These are phyloP conservation scores for Dendrocincla fuliginosa DNA, from an alignment of 2,797 vertebrate genomes.

Conservation along the genomic window DNA sequence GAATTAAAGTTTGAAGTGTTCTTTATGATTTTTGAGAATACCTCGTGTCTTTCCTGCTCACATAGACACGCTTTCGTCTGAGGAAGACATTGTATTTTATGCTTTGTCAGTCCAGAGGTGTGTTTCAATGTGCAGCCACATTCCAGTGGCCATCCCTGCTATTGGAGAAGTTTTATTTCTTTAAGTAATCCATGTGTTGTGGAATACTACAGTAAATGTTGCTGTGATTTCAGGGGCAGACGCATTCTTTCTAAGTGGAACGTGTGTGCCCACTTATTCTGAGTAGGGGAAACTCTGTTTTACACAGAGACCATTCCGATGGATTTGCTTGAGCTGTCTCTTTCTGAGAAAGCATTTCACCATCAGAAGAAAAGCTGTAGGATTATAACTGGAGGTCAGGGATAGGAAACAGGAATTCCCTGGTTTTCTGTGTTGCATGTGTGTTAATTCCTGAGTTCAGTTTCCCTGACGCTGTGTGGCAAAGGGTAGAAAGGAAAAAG, in stretches of 20 bases:
- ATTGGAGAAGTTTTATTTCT: background rate
- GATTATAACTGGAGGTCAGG: background rate
- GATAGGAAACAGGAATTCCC: background rate
- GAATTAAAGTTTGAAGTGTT: background rate
- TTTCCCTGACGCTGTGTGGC: background rate
- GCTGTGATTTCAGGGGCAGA: background rate
- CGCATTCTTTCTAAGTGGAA: background rate
- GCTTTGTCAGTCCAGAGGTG: background rate
- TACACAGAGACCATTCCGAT: background rate
- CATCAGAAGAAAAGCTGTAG: background rate
- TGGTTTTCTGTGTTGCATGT: background rate
- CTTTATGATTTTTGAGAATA: background rate
- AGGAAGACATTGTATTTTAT: no score
- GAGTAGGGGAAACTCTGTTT: background rate
- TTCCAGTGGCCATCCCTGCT: background rate
- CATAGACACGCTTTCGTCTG: accelerated
- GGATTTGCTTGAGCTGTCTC: background rate
- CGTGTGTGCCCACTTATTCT: background rate
- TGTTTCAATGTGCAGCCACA: background rate
- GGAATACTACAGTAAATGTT: background rate
- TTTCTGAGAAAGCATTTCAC: background rate
- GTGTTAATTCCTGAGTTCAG: background rate
- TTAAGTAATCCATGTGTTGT: background rate
- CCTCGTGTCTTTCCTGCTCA: background rate
- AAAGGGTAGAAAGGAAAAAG: background rate